Conservation (phyloP, 2,113 vertebrate genomes). For the Megalops atlanticus region DNA sequence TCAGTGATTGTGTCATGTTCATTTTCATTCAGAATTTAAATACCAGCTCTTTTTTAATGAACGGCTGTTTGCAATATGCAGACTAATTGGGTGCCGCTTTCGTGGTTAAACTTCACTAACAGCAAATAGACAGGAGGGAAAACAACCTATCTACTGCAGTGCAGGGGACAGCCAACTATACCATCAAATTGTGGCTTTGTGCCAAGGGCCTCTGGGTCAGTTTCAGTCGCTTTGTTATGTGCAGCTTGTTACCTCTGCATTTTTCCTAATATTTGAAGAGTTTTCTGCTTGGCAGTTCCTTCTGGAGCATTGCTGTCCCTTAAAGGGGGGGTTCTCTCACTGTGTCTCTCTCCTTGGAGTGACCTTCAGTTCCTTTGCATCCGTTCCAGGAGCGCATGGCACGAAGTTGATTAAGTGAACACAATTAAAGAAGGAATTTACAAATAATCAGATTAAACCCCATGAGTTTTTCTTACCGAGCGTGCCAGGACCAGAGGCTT, state of each 20-base stretch:
- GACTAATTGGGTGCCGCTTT: neutral
- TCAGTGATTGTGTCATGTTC: neutral
- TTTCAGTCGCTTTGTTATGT: neutral
- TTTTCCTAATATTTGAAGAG: neutral
- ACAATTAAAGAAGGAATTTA: neutral
- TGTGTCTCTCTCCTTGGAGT: neutral
- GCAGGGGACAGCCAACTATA: neutral
- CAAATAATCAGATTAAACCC: neutral
- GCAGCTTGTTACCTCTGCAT: neutral
- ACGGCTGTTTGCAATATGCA: no score
- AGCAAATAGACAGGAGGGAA: neutral
- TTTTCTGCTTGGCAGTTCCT: no score
- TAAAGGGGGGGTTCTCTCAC: no score
- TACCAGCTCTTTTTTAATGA: neutral
- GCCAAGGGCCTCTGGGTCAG: neutral
- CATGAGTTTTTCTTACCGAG: neutral
- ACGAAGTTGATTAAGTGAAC: constrained; percentile 4
- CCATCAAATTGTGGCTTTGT: neutral
- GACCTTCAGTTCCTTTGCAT: neutral
- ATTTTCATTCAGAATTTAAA: constrained; percentile 20
- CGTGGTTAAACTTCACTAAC: neutral
- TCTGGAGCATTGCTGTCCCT: no score
- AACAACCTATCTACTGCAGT: neutral
- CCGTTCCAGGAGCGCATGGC: neutral
- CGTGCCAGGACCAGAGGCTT: neutral